Conservation (phyloP, 2,888 invertebrate genomes). For the Lapara coniferarum region DNA sequence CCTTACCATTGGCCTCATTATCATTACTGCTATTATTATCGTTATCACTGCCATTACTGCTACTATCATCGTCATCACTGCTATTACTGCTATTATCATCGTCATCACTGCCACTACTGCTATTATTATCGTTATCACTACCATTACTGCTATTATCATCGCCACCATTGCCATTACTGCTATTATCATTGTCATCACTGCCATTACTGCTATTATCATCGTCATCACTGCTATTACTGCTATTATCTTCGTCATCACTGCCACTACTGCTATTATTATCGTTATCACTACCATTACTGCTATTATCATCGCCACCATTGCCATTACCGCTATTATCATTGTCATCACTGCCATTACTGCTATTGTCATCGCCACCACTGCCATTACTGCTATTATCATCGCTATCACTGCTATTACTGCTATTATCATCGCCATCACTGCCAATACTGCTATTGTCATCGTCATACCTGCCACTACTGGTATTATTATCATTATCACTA, state of each 20-base stretch:
- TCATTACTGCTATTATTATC: neutral
- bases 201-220: constrained; percentile 5
- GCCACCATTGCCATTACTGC: neutral
- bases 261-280: constrained; percentile 5
- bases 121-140: neutral
- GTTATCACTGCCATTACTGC: neutral
- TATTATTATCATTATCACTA: neutral
- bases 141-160: neutral
- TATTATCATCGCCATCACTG: neutral
- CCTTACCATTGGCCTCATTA: neutral
- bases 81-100: neutral
- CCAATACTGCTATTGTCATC: constrained; percentile 19
- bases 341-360: constrained; percentile 10
- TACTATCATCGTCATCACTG: neutral
- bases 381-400: neutral
- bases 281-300: neutral
- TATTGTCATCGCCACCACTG: neutral
- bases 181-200: constrained; percentile 20
- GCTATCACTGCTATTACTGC: neutral
- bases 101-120: constrained; percentile 3
- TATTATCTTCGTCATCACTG: neutral
- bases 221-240: neutral
- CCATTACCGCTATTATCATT: constrained; percentile 20
- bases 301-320: neutral
- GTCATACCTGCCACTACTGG: constrained; percentile 7